These are phyloP conservation scores for Epinephelus awoara DNA, from an alignment of 2,797 vertebrate genomes.

Conservation along the genomic window DNA sequence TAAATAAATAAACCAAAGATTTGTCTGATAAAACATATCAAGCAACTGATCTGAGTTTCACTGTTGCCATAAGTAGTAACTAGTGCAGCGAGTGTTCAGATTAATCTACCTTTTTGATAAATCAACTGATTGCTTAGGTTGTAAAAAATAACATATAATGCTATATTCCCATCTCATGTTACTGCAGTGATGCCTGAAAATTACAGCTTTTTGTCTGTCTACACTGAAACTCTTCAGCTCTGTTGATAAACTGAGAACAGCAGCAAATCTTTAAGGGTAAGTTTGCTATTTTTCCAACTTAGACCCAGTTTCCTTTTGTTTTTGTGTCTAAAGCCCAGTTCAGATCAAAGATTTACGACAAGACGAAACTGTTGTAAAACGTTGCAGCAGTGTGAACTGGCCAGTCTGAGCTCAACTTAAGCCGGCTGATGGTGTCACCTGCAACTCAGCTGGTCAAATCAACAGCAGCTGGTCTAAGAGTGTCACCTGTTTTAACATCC, in stretches of 20 bases:
- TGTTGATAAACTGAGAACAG: background rate
- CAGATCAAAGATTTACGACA: too few species aligned
- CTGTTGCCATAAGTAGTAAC: background rate
- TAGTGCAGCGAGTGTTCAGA: background rate
- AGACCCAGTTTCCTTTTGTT: too few species aligned
- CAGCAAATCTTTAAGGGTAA: background rate
- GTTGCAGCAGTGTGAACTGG: too few species aligned
- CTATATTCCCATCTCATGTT: background rate
- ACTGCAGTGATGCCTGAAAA: background rate
- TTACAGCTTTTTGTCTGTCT: background rate
- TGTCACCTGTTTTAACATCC: too few species aligned
- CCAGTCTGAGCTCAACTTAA: too few species aligned
- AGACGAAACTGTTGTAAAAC: too few species aligned
- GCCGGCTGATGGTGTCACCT: too few species aligned
- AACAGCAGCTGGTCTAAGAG: too few species aligned
- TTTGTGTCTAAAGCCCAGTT: too few species aligned
- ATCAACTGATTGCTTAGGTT: background rate
- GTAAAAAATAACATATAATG: background rate
- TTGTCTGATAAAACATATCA: background rate
- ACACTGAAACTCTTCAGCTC: background rate
- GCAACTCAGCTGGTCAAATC: too few species aligned
- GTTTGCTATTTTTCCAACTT: too few species aligned
- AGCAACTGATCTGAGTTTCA: background rate
- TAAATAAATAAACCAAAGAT: background rate
- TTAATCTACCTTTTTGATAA: background rate